Conservation (phyloP, 1,140 invertebrate species). For the Medauroidea extradentata region DNA sequence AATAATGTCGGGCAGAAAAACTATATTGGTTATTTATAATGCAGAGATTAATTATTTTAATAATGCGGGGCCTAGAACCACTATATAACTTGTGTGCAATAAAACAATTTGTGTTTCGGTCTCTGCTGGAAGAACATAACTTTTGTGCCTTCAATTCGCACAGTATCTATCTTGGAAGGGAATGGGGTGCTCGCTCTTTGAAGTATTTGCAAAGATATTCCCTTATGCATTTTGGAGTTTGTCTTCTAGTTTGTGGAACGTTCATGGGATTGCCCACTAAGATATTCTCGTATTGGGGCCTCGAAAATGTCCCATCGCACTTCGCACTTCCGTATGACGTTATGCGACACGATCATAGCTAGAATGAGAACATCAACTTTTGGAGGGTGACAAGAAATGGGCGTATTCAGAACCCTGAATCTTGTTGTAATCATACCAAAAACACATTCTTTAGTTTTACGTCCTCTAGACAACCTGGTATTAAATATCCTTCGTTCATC, state of each 20-base stretch:
- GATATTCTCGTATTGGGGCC: background rate
- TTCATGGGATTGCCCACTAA: background rate
- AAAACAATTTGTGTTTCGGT: too few species aligned
- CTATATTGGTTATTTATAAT: too few species aligned
- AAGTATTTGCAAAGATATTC: background rate
- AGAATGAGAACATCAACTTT: background rate
- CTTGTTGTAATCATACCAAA: background rate
- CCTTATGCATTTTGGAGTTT: background rate
- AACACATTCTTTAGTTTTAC: background rate
- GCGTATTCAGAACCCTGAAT: background rate
- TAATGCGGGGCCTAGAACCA: too few species aligned
- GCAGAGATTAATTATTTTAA: too few species aligned
- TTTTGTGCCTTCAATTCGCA: too few species aligned
- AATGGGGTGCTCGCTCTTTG: background rate
- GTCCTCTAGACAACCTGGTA: background rate
- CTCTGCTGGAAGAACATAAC: too few species aligned
- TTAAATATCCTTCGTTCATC: background rate
- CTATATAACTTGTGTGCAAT: too few species aligned
- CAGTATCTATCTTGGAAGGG: background rate
- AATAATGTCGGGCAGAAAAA: too few species aligned
- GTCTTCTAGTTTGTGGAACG: background rate
- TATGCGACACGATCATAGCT: background rate
- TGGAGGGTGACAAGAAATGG: background rate
- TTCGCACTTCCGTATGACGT: background rate
- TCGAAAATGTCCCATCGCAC: constrained; percentile 1